Conservation (phyloP, 1,140 invertebrate species). For the Formica selysi region DNA sequence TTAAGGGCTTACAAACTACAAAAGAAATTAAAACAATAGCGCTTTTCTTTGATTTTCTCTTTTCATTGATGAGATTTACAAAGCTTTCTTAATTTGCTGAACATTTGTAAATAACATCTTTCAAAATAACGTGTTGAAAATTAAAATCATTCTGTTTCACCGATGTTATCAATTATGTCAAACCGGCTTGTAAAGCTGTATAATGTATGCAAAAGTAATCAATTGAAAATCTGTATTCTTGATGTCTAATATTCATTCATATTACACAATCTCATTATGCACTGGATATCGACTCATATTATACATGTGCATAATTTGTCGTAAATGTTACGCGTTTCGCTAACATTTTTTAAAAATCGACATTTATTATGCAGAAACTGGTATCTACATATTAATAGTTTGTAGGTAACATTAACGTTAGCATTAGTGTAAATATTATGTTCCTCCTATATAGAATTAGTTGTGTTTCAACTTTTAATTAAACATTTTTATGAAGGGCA, state of each 20-base stretch:
- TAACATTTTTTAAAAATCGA: conserved; percentile 14
- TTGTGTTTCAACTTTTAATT: conserved; percentile 5
- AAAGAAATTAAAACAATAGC: background rate
- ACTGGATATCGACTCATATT: conserved; percentile 59
- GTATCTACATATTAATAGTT: conserved; percentile 35
- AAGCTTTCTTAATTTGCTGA: background rate
- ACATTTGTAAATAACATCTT: background rate
- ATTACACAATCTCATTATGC: conserved; percentile 57
- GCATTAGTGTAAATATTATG: background rate
- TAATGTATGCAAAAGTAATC: conserved; percentile 56
- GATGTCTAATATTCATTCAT: conserved; percentile 69
- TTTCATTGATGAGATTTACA: background rate
- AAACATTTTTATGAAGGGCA: background rate
- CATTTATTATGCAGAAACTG: conserved; percentile 11
- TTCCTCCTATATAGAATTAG: background rate
- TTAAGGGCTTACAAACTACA: background rate
- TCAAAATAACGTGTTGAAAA: background rate
- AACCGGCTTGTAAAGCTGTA: conserved; percentile 22
- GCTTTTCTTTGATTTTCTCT: background rate
- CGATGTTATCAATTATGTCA: conserved; percentile 24
- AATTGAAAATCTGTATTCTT: conserved; percentile 65
- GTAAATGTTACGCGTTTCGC: conserved; percentile 18
- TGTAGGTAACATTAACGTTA: background rate
- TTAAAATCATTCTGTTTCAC: background rate
- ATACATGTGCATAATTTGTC: conserved; percentile 69